Evolutionary conservation across 2,113 vertebrate genomes (phyloP).

Genomic region (Panurus biarmicus): DNA sequence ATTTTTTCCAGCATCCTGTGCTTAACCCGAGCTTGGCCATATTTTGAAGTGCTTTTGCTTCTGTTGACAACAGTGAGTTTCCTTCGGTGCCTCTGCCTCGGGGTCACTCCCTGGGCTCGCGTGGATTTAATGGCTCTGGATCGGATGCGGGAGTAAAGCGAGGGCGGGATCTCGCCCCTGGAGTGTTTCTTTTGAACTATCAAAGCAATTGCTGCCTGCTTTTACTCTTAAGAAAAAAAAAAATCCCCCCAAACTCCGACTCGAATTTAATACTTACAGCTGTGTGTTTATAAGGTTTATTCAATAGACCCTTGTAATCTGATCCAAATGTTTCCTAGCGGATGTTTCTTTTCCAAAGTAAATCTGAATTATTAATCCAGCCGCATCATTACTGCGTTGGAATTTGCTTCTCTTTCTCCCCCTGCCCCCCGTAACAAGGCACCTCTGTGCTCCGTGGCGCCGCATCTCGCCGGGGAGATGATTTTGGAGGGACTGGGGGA

Average conservation of each 20-base stretch:
- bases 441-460: constrained; percentile 65
- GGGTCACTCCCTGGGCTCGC: constrained; percentile 13
- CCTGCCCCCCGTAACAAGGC: constrained; percentile 66
- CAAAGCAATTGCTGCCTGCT: constrained; percentile 58
- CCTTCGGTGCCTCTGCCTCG: neutral
- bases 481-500: neutral
- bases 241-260: constrained; percentile 36
- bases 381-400: constrained; percentile 73
- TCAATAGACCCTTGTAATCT: constrained; percentile 78
- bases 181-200: constrained; percentile 64
- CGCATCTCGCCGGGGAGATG: neutral
- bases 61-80: constrained; percentile 19
- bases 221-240: constrained; percentile 19
- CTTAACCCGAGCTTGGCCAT: neutral
- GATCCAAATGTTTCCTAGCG: constrained; percentile 80
- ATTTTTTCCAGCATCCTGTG: neutral
- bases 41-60: constrained; percentile 30
- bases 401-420: constrained; percentile 63
- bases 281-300: constrained; percentile 75
- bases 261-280: constrained; percentile 75
- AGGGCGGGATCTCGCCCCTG: constrained; percentile 39
- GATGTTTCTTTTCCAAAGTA: constrained; percentile 80
- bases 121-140: constrained; percentile 40
- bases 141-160: constrained; percentile 32
- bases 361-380: constrained; percentile 78